Base-by-base conservation (phyloP, 2,888 invertebrate species). In the Cataglyphis cursor region DNA sequence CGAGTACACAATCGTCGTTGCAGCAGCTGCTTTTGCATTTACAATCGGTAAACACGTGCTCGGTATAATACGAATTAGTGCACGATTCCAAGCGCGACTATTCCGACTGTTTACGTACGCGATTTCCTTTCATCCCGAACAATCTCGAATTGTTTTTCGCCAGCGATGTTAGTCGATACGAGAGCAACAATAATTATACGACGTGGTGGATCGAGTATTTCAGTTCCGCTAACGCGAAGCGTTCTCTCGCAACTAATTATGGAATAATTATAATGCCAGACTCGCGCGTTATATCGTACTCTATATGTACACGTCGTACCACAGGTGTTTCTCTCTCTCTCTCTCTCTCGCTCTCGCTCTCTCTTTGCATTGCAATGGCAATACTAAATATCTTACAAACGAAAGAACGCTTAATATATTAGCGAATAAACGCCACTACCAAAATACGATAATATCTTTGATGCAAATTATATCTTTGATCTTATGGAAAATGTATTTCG, bases 21-120 rank as follows among this genome's bases (percentile, higher is more conserved):
- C 72, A 82, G 80, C 21, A 80, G 64, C 31, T 35, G 61, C 5
- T 28, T 51, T 64, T 41, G n/a, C 44, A 2, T 35, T 82, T 64
- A 31, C 82, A 78, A 88, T 88, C 81, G 81, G 82, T 48, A 81
- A 85, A 82, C 85, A 88, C 88, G 88, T 88, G 86, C 85, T 74
- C 31, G 74, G 88, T 78, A 85, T 88, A 88, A 86, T 87, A 78
- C 78, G 82, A 87, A 87, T 85, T 83, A 76, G 62, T 83, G 72
- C 80, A 65, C 75, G 61, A 85, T 74, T 28, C 62, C 24, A 24
- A 12, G 35, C 21, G 48, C 62, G 41, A 62, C 78, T 61, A 66
- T 82, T 76, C 61, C 81, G 28, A 66, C 85, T 85, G 73, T 80
- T 76, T 81, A 10, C 81, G 31, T 51, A 41, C 24, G 66, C 75